Evolutionary conservation across 2,888 invertebrate species (phyloP).

Genomic region (Tyria jacobaeae): DNA sequence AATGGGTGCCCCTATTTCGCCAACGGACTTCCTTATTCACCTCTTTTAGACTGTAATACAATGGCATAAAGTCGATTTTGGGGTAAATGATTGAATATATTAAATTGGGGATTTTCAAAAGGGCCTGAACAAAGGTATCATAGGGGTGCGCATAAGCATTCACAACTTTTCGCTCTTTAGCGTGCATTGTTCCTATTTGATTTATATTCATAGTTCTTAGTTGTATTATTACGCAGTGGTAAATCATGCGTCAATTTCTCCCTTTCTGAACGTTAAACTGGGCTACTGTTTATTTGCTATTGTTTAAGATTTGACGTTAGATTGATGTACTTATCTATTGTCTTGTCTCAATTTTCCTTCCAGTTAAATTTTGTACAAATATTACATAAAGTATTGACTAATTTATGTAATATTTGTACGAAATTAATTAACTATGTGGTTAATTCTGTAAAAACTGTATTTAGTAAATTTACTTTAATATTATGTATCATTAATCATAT

Average conservation of each 20-base stretch:
- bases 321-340: slow-evolving; percentile 20
- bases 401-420: no score
- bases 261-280: slow-evolving; percentile 54
- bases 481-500: no score
- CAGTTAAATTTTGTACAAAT: neutral
- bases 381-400: no score
- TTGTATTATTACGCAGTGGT: slow-evolving; percentile 78
- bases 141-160: slow-evolving; percentile 80
- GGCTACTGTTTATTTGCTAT: slow-evolving; percentile 48
- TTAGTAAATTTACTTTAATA: no score
- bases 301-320: slow-evolving; percentile 40
- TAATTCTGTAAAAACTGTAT: no score
- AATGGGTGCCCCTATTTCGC: slow-evolving; percentile 76
- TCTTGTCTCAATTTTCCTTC: slow-evolving; percentile 1
- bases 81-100: neutral
- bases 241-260: slow-evolving; percentile 77
- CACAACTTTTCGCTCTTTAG: slow-evolving; percentile 86
- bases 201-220: slow-evolving; percentile 84
- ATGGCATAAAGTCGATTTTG: slow-evolving; percentile 42
- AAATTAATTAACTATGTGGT: no score
- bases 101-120: slow-evolving; percentile 56
- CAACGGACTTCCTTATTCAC: slow-evolving; percentile 22
- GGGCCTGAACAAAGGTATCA: slow-evolving; percentile 69
- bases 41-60: slow-evolving; percentile 32
- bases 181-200: slow-evolving; percentile 83